Conservation (phyloP, 2,797 vertebrate genomes). For the Glyptemys insculpta region DNA sequence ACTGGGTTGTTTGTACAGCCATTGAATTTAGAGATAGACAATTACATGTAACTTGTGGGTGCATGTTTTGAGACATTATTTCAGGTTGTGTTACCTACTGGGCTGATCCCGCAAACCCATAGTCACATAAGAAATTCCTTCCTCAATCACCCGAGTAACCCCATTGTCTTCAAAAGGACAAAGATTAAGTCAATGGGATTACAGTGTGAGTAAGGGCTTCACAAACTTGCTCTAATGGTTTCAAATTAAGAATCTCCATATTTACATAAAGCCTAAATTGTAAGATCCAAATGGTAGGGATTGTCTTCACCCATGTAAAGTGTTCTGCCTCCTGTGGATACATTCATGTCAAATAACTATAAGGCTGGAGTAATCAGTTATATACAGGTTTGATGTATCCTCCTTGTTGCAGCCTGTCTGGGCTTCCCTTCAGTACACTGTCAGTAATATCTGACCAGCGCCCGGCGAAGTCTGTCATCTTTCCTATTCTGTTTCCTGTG, state of each 20-base stretch:
- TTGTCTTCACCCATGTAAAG: background rate
- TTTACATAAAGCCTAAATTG: background rate
- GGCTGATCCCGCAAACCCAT: background rate
- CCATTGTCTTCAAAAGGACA: background rate
- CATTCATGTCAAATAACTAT: rapidly evolving
- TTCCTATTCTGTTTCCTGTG: background rate
- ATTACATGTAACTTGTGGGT: background rate
- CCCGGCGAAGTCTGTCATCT: background rate
- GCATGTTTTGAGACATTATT: background rate
- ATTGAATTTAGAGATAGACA: background rate
- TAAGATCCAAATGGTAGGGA: background rate
- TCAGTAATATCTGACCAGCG: background rate
- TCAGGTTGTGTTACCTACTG: background rate
- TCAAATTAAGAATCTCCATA: background rate
- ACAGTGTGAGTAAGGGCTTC: background rate
- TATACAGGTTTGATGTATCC: background rate
- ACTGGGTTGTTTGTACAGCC: background rate
- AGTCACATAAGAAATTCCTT: background rate
- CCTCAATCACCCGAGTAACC: background rate
- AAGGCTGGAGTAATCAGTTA: background rate
- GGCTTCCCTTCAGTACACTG: background rate
- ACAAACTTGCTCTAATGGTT: background rate
- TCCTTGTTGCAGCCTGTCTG: background rate
- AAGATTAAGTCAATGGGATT: background rate
- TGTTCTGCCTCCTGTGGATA: background rate